Percentiles rank a stretch among this genome's conserved stretches.
These are phyloP conservation scores for Sylvia borin DNA, from an alignment of 2,797 vertebrate species.

Conservation along the genomic window DNA sequence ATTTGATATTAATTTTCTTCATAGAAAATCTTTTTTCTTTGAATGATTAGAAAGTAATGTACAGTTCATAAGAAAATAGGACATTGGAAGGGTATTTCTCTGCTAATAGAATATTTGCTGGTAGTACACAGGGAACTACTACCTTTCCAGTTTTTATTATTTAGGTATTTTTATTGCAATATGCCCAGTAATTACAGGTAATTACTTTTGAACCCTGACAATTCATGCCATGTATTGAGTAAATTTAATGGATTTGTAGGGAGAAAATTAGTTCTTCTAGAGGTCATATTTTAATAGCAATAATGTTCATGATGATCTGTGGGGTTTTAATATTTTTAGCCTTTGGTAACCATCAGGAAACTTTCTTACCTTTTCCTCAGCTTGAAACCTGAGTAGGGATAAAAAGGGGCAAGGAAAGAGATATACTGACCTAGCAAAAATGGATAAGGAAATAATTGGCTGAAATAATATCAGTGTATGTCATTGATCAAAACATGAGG, in stretches of 20 bases:
- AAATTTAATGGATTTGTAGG: neutral
- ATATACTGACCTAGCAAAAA: neutral
- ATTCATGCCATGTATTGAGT: neutral
- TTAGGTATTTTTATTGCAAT: slow-evolving; percentile 9
- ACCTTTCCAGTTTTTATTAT: neutral
- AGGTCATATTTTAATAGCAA: neutral
- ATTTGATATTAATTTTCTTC: neutral
- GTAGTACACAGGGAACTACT: neutral
- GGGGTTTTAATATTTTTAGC: neutral
- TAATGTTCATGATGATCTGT: neutral
- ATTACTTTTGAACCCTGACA: neutral
- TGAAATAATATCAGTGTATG: neutral
- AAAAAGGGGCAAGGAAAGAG: neutral
- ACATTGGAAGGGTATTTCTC: neutral
- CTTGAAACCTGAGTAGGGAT: neutral
- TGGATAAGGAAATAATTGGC: neutral
- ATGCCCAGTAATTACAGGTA: neutral
- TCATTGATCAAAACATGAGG: neutral
- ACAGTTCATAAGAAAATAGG: neutral
- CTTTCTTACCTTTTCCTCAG: neutral
- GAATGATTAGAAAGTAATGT: neutral
- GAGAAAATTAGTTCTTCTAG: neutral
- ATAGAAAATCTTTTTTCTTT: neutral
- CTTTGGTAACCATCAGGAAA: neutral
- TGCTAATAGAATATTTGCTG: neutral